A percentile compares a stretch with the other conserved stretches of the same genome.
Evolutionary conservation across 2,888 invertebrate genomes (phyloP).

Genomic region (Drosophila flavopinicola): DNA sequence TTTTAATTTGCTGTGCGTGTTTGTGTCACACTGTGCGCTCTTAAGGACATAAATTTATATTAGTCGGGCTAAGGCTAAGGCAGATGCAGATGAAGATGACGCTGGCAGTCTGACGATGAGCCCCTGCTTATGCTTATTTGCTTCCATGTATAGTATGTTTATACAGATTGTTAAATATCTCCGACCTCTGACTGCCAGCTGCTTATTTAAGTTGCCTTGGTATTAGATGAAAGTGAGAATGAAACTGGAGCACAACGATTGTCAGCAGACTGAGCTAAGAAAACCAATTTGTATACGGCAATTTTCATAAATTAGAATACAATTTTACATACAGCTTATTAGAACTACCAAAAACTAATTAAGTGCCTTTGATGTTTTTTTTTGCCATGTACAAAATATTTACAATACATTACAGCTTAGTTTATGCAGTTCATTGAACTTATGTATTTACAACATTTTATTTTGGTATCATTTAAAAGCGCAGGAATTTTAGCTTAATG

Average conservation of each 20-base stretch:
- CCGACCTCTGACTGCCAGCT: slow-evolving; percentile 16
- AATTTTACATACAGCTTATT: no score
- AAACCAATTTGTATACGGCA: no score
- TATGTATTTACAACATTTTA: no score
- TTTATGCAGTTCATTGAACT: no score
- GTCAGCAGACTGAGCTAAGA: no score
- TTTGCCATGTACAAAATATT: no score
- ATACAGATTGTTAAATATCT: slow-evolving; percentile 52
- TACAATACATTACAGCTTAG: no score
- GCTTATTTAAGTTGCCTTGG: slow-evolving; percentile 20
- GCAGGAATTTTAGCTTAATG: no score
- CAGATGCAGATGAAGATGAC: slow-evolving; percentile 49
- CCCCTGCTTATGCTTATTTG: slow-evolving; percentile 36
- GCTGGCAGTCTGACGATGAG: slow-evolving; percentile 25
- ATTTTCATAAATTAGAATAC: no score
- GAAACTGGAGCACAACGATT: slow-evolving; percentile 27
- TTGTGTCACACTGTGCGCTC: slow-evolving; percentile 64
- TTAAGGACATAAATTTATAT: slow-evolving; percentile 72
- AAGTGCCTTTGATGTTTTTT: no score
- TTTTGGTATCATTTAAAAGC: no score
- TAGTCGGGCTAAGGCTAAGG: slow-evolving; percentile 43
- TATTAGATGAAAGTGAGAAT: slow-evolving; percentile 10
- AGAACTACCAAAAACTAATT: no score
- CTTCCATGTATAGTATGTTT: slow-evolving; percentile 18
- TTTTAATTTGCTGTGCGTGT: slow-evolving; percentile 76